A percentile compares a stretch with the other conserved stretches of the same genome.
Conservation (phyloP, 2,888 invertebrate genomes). For the Drosophila greeni region DNA sequence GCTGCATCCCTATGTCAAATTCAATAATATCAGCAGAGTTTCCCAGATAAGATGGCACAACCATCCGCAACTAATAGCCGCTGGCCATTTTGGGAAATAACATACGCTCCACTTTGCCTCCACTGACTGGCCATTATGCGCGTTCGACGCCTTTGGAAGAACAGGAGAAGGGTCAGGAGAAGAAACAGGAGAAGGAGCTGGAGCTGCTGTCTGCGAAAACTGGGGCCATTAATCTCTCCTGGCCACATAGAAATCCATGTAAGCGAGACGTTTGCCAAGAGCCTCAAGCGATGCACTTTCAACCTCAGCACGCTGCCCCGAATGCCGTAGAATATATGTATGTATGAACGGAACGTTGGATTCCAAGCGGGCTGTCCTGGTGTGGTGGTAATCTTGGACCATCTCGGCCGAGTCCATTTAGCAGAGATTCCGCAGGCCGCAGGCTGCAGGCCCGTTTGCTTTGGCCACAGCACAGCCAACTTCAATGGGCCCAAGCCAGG, state of each 20-base stretch:
- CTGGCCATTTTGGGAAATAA: conserved; percentile 19
- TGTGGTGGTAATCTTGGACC: conserved; percentile 37
- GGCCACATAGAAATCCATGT: conserved; percentile 51
- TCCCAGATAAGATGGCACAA: not conserved
- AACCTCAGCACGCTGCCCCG: conserved; percentile 32
- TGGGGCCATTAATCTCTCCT: conserved; percentile 63
- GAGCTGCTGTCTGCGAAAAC: conserved; percentile 23
- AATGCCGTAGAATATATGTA: conserved; percentile 12
- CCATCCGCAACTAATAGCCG: conserved; percentile 21
- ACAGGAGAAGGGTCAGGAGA: not conserved
- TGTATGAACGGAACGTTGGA: not conserved
- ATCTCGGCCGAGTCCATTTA: conserved; percentile 50
- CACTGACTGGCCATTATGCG: conserved; percentile 19
- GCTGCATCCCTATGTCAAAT: conserved; percentile 1
- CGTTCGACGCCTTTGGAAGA: conserved; percentile 29
- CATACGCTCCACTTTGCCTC: conserved; percentile 28
- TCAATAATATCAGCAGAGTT: conserved; percentile 8
- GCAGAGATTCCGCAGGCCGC: conserved; percentile 48
- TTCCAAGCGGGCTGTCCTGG: not conserved
- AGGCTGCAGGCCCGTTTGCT: conserved; percentile 50
- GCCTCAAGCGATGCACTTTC: conserved; percentile 53
- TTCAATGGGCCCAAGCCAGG: conserved; percentile 47
- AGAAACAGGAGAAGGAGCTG: not conserved
- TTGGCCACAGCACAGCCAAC: conserved; percentile 35
- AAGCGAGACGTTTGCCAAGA: conserved; percentile 60